Evolutionary conservation across 1,140 invertebrate genomes (phyloP), one percentile per base, ranked within the genome.

Genomic region (Oedothorax gibbosus): DNA sequence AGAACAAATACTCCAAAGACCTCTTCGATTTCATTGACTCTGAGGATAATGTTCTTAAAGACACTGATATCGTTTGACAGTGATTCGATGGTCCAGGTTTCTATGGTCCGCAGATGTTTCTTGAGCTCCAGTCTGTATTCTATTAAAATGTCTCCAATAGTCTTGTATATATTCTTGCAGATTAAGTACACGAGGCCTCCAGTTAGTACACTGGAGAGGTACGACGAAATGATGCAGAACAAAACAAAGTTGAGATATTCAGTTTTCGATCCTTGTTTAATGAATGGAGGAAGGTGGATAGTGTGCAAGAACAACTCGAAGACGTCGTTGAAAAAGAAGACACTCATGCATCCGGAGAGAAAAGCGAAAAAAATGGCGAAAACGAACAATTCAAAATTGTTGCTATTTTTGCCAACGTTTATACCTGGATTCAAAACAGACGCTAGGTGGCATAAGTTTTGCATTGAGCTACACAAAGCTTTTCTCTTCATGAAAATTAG

Each of bases 311-410:
- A 64, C 8, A n/a, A 77, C 12, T 64, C 60, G 0, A 1, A 9
- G 14, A 64, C 57, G n/a, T 77, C 75, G 15, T 64, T n/a, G 50
- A 77, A 77, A 49, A 77, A 64, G 14, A 77, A 77, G 11, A 77
- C 75, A 15, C 35, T 11, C 54, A 64, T 11, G 49, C 15, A 11
- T 12, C 15, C 56, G 10, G 11, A 7, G 12, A 77, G 51, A 18
- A 77, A 8, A 11, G 54, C 20, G 2, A 64, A 7, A 1, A 50
- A 77, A 12, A 21, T 14, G 54, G 64, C 35, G 54, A 50, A 77
- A 5, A n/a, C n/a, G 7, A 77, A 7, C 8, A 77, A 14, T 18
- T 77, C 35, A 12, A 77, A 15, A 50, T 21, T 51, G 57, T 64
- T 77, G 49, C 20, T n/a, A 50, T 49, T 64, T 2, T 50, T 8